Evolutionary conservation across 2,113 vertebrate species (phyloP).

Genomic region (Pogona vitticeps): DNA sequence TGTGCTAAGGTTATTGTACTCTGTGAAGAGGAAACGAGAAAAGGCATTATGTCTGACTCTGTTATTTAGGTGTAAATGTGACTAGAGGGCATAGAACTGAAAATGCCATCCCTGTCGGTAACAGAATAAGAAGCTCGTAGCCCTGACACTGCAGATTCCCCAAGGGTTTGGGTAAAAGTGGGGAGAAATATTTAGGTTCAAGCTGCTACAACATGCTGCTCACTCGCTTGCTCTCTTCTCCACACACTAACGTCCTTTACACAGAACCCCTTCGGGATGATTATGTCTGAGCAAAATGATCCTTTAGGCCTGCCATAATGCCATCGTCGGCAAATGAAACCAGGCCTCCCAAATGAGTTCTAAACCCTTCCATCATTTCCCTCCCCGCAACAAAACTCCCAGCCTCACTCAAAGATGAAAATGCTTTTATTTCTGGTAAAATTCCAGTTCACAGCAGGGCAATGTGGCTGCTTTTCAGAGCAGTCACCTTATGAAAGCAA

Average conservation of each 20-base stretch:
- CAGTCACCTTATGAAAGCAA: constrained; percentile 12
- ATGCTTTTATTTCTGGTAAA: constrained; percentile 42
- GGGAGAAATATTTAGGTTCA: constrained; percentile 22
- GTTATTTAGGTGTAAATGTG: constrained; percentile 55
- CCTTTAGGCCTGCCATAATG: neutral
- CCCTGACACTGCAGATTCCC: constrained; percentile 35
- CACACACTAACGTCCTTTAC: neutral
- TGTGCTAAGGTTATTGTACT: constrained; percentile 28
- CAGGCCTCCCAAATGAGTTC: neutral
- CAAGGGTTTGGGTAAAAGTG: constrained; percentile 28
- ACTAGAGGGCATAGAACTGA: constrained; percentile 43
- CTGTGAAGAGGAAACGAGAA: constrained; percentile 50
- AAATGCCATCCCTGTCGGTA: constrained; percentile 36
- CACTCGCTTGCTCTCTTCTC: too few species aligned
- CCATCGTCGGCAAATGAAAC: constrained; percentile 2
- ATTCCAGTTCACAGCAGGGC: constrained; percentile 36
- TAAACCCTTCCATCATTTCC: neutral
- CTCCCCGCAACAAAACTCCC: neutral
- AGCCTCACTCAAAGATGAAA: constrained; percentile 13
- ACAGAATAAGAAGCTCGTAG: constrained; percentile 30
- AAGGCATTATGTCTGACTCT: constrained; percentile 38
- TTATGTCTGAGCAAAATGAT: constrained; percentile 6
- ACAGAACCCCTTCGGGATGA: constrained; percentile 11
- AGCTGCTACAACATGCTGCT: constrained; percentile 13
- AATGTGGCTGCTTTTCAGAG: constrained; percentile 25